Percentiles rank a stretch among this genome's conserved stretches.
phyloP scores from a whole-genome alignment of 2,797 vertebrate species.

The Anguilla anguilla region DNA sequence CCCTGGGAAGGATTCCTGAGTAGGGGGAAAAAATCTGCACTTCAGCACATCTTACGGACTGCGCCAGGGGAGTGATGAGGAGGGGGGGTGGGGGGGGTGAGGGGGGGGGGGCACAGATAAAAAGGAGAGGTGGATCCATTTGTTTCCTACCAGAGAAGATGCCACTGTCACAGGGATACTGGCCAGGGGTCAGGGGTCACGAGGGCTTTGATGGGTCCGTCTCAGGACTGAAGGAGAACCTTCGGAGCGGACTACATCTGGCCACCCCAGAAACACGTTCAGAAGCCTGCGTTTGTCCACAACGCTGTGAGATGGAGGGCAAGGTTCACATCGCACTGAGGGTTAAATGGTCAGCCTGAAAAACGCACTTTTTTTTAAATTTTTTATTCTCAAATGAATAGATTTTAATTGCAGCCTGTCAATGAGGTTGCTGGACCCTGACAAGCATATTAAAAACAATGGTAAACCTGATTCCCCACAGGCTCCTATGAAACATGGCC shows the following conservation, averaged over 20 bases:
- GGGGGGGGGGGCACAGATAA: background rate
- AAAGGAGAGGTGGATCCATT: conserved; percentile 21
- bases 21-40: conserved; percentile 31
- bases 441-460: conserved; percentile 44
- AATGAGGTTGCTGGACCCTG: conserved; percentile 35
- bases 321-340: conserved; percentile 11
- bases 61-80: conserved; percentile 20
- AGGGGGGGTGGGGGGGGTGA: background rate
- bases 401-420: conserved; percentile 56
- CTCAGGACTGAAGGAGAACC: conserved; percentile 18
- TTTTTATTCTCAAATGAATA: conserved; percentile 35
- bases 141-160: background rate
- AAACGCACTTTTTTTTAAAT: conserved; percentile 4
- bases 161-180: conserved; percentile 10
- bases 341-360: conserved; percentile 33
- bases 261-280: background rate
- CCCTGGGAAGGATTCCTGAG: conserved; percentile 25
- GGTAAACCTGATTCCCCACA: conserved; percentile 25
- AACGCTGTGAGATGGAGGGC: background rate
- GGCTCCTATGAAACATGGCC: conserved; percentile 10
- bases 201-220: conserved; percentile 18
- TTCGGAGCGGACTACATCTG: background rate
- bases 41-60: conserved; percentile 41
- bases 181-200: conserved; percentile 20
- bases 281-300: background rate